Evolutionary conservation across 30 jellyfish, hydroid and myxozoan genomes (phyloP).

Genomic region (Sanderia malayensis): DNA sequence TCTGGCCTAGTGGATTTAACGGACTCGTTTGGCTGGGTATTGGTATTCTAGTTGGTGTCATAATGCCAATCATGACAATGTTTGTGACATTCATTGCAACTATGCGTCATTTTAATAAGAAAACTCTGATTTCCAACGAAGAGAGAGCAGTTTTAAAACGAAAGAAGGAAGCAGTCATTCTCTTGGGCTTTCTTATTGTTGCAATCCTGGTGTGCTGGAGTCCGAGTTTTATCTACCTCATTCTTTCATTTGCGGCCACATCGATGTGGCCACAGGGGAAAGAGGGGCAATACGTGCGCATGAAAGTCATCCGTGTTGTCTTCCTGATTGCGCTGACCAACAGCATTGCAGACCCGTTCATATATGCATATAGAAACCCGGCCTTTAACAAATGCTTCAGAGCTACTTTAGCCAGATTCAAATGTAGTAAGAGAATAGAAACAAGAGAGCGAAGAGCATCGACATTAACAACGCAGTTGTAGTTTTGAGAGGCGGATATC

Average conservation of each 20-base stretch:
- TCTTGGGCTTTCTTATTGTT: conserved; percentile 37
- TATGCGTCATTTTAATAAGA: conserved; percentile 4
- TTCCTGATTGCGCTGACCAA: conserved; percentile 40
- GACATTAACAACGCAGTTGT: neutral
- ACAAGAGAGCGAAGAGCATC: neutral
- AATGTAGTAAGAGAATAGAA: neutral
- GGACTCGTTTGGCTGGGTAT: neutral
- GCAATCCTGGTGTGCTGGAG: conserved; percentile 25
- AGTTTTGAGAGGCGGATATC: no score
- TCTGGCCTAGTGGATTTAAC: conserved; percentile 38
- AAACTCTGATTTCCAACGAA: neutral
- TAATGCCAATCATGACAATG: conserved; percentile 30
- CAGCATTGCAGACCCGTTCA: conserved; percentile 48
- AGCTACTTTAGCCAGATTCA: conserved; percentile 9
- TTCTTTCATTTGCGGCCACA: neutral
- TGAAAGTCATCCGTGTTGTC: conserved; percentile 40
- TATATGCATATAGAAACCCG: conserved; percentile 35
- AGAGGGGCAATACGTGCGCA: conserved; percentile 40
- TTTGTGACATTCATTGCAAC: conserved; percentile 32
- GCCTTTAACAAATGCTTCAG: conserved; percentile 45
- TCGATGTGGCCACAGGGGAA: conserved; percentile 39
- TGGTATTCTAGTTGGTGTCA: conserved; percentile 1
- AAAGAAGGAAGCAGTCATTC: conserved; percentile 23
- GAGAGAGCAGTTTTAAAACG: conserved; percentile 12
- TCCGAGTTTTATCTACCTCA: conserved; percentile 23